A percentile compares a stretch with the other conserved stretches of the same genome.
phyloP scores from a whole-genome alignment of 2,797 vertebrate genomes.

The Pangasius macronema region DNA sequence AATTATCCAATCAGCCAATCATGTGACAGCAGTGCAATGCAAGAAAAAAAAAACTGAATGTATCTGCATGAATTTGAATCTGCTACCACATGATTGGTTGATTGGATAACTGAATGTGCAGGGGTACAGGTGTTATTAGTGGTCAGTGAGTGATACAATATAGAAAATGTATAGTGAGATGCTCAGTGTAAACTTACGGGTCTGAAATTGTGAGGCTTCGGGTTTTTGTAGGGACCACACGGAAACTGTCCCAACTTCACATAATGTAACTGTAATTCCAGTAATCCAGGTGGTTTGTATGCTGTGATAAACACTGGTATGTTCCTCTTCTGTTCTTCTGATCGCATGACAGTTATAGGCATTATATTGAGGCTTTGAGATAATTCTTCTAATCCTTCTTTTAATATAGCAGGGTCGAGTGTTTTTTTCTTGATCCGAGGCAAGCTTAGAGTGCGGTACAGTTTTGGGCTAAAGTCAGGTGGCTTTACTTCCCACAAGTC shows the following conservation, averaged over 20 bases:
- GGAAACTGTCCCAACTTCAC: conserved; percentile 67
- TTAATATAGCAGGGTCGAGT: conserved; percentile 10
- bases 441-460: conserved; percentile 58
- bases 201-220: conserved; percentile 73
- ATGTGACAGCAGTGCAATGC: not conserved
- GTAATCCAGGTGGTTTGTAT: conserved; percentile 61
- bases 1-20: not conserved
- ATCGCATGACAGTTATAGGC: conserved; percentile 49
- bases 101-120: not conserved
- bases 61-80: not conserved
- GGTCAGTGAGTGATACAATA: not conserved
- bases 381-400: not conserved
- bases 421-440: conserved; percentile 56
- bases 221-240: conserved; percentile 62
- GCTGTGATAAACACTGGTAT: conserved; percentile 60
- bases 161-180: not conserved
- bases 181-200: conserved; percentile 60
- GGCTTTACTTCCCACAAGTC: conserved; percentile 61
- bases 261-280: conserved; percentile 67
- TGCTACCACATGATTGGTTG: not conserved
- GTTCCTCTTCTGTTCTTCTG: conserved; percentile 30
- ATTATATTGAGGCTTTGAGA: conserved; percentile 39
- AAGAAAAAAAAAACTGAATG: too few relatives aligned
- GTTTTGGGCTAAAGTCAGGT: conserved; percentile 70
- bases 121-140: not conserved